phyloP scores from a whole-genome alignment of 2,888 invertebrate genomes.

The Xestia ashworthii region DNA sequence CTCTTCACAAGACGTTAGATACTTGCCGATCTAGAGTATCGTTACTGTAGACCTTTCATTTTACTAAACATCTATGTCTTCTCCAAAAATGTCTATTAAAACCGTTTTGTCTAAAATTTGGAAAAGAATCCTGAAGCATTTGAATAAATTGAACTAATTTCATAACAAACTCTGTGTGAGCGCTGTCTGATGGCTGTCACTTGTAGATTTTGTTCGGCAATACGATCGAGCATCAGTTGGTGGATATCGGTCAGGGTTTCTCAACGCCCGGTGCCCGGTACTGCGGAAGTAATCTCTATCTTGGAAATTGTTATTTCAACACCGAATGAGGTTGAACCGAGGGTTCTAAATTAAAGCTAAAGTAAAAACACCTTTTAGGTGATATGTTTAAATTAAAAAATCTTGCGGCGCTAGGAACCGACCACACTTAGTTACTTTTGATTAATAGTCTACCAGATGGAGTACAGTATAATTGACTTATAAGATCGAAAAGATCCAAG shows the following conservation, averaged over 20 bases:
- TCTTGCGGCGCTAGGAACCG: slow-evolving; percentile 57
- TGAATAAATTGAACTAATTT: slow-evolving; percentile 20
- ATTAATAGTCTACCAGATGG: not conserved
- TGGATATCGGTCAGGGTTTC: slow-evolving; percentile 24
- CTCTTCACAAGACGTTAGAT: slow-evolving; percentile 22
- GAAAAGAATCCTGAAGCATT: slow-evolving; percentile 30
- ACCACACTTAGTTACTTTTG: slow-evolving; percentile 18
- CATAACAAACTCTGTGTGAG: not conserved
- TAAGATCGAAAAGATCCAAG: not conserved
- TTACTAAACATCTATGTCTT: not conserved
- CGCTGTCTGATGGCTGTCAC: slow-evolving; percentile 34
- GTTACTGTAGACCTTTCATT: not conserved
- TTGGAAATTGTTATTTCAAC: slow-evolving; percentile 38
- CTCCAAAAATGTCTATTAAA: slow-evolving; percentile 28
- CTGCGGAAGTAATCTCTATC: not conserved
- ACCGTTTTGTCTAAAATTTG: slow-evolving; percentile 33
- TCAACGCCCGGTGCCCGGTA: not conserved
- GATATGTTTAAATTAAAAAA: slow-evolving; percentile 25
- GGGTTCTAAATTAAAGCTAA: slow-evolving; percentile 7
- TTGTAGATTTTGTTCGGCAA: slow-evolving; percentile 3
- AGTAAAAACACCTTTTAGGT: not conserved
- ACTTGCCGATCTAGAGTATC: slow-evolving; percentile 9
- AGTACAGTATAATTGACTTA: not conserved
- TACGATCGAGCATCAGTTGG: slow-evolving; percentile 7
- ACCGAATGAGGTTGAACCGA: slow-evolving; percentile 15